Base-by-base conservation (phyloP, 2,797 vertebrate genomes). In the Brachyalestes nurse region DNA sequence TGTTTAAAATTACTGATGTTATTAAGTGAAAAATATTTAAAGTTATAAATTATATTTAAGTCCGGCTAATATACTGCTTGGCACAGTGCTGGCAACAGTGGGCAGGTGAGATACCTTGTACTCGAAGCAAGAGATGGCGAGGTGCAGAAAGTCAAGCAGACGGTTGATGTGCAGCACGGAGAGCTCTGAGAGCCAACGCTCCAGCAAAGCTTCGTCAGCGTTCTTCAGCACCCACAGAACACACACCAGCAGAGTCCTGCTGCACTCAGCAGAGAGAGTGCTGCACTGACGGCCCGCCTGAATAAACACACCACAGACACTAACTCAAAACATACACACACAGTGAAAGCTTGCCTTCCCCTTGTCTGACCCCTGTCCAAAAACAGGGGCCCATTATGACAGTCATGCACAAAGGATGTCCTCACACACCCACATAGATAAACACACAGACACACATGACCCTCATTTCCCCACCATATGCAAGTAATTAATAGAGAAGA, bases 221-320 rank as follows among this genome's bases (percentile, higher is more conserved):
- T 97, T 97, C 91, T 97, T 98, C 90, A 97, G 89, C n/a, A 97
- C 96, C 97, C 97, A 98, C 28, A 98, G 93, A 80, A 96, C 95
- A 70, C 96, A 96, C 53, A 94, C 94, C 88, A 98, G 88, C 85
- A 98, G 90, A 19, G 95, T 96, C 83, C 96, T 91, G 84, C 96
- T 98, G 77, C 95, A 95, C 85, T 98, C 97, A 0, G 95, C 95
- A 0, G 97, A 97, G 23, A 97, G 94, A 0, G 88, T 83, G 65
- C 92, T 93, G 86, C 93, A 88, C 73, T 95, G 91, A 23, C 97
- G 95, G 53, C 93, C 89, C 0, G 93, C 86, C 97, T 98, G 90
- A 28, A 81, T 42, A 53, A 28, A 75, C 53, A 78, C 49, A 61
- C 23, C 55, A 79, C 40, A 79, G 40, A 53, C 23, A 55, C 53